Evolutionary conservation across 2,888 invertebrate species (phyloP).

Genomic region (Sepioteuthis lessoniana): DNA sequence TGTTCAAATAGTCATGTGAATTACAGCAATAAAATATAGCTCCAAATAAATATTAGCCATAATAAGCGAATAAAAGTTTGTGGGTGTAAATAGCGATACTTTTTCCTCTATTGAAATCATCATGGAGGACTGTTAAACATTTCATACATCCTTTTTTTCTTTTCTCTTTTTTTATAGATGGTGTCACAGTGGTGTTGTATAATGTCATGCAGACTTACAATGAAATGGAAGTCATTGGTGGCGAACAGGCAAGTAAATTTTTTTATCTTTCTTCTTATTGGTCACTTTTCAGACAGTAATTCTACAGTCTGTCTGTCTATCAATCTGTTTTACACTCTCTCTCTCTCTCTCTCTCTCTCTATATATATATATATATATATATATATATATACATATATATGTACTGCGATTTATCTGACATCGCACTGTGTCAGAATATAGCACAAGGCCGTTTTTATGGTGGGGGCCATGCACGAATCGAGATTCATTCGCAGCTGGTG

Average conservation of each 20-base stretch:
- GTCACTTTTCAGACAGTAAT: no score
- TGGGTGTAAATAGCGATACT: not conserved
- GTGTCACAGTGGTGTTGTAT: slow-evolving; percentile 78
- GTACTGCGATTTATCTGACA: no score
- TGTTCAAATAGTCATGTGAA: not conserved
- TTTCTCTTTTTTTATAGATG: slow-evolving; percentile 73
- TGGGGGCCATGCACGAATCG: no score
- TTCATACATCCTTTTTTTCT: not conserved
- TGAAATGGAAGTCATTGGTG: slow-evolving; percentile 56
- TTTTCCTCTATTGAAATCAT: slow-evolving; percentile 67
- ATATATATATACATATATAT: no score
- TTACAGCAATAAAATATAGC: not conserved
- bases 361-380: no score
- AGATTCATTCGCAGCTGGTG: no score
- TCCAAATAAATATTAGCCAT: not conserved
- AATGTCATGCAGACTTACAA: slow-evolving; percentile 77
- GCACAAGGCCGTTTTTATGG: no score
- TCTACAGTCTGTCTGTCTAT: not conserved
- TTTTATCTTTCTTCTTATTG: no score
- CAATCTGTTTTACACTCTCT: not conserved
- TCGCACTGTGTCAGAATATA: no score
- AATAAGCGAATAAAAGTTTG: no score
- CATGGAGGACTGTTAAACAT: slow-evolving; percentile 75
- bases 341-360: no score
- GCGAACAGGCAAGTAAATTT: slow-evolving; percentile 34